Conservation (phyloP, 2,113 vertebrate species). For the Podarcis muralis region DNA sequence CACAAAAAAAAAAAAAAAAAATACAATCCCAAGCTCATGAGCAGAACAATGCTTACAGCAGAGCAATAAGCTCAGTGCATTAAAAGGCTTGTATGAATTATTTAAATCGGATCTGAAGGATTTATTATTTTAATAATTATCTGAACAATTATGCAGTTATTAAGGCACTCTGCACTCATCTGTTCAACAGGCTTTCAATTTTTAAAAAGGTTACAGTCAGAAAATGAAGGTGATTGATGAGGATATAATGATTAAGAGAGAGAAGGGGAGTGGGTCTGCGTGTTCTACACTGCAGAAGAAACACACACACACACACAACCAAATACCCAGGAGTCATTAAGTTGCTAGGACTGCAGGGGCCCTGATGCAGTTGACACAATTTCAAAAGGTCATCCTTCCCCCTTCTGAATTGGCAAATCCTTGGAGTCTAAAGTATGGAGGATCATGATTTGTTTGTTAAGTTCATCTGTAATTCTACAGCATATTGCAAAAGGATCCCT, state of each 20-base stretch:
- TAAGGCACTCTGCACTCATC: constrained; percentile 3
- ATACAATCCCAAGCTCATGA: background rate
- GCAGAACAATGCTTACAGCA: background rate
- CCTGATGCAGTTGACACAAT: background rate
- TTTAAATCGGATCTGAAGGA: constrained; percentile 19
- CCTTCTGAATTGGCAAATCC: background rate
- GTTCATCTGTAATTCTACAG: background rate
- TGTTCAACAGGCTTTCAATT: constrained; percentile 26
- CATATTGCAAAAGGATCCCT: background rate
- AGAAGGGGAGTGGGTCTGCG: too few species aligned
- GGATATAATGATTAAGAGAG: background rate
- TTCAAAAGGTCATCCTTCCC: background rate
- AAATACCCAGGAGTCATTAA: background rate
- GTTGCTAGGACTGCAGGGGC: background rate
- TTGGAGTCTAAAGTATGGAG: background rate
- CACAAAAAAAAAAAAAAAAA: too few species aligned
- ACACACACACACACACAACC: too few species aligned
- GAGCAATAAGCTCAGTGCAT: background rate
- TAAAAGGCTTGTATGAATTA: constrained; percentile 10
- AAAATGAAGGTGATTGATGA: constrained; percentile 1
- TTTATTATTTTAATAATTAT: constrained; percentile 38
- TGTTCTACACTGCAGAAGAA: background rate
- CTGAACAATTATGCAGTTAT: constrained; percentile 17
- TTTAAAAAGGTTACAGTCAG: constrained; percentile 18
- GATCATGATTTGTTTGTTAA: background rate